Evolutionary conservation across 1,140 invertebrate genomes (phyloP), one percentile per base, ranked within the genome.

Genomic region (Stratiolaelaps scimitus): DNA sequence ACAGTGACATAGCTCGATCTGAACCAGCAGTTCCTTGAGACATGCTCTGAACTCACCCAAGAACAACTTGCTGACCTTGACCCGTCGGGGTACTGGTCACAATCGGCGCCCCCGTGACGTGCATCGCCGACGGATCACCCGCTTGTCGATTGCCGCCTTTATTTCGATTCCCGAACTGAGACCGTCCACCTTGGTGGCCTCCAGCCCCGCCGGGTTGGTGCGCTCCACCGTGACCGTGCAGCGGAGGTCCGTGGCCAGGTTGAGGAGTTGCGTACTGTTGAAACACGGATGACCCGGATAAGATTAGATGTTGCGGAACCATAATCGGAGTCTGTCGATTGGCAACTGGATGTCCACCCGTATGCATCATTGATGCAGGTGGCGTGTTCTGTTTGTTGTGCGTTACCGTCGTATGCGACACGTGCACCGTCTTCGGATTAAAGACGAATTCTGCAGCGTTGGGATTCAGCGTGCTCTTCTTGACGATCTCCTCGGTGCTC

Each of bases 61-160:
- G 34, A 40, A 40, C 34, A 10, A 40, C 34, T 10, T 60, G 53
- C 53, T 26, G 53, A 60, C 47, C 47, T 48, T 60, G 53, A 4
- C 5, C 10, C 34, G 4, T 4, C 10, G 34, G 34, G 34, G 5
- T 10, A 6, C 34, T 10, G 34, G 34, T 40, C 17, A 60, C 53
- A 26, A 60, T 17, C 17, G 53, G 53, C 23, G 53, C 26, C 26
- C 53, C 53, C 26, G 53, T 60, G 34, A 60, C 53, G 20, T 60
- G 53, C 53, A 60, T 60, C 17, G 53, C 26, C 26, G 53, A 19
- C 26, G 17, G 53, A 60, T 60, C 53, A 1, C n/a, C 34, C 13
- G 53, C 53, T 60, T 60, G 53, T 60, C 53, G 26, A 60, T 60
- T 60, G 17, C 34, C 26, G 23, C 53, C 53, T 26, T 60, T 60